Base-by-base conservation (phyloP, 1,140 invertebrate species). In the Belonocnema kinseyi region DNA sequence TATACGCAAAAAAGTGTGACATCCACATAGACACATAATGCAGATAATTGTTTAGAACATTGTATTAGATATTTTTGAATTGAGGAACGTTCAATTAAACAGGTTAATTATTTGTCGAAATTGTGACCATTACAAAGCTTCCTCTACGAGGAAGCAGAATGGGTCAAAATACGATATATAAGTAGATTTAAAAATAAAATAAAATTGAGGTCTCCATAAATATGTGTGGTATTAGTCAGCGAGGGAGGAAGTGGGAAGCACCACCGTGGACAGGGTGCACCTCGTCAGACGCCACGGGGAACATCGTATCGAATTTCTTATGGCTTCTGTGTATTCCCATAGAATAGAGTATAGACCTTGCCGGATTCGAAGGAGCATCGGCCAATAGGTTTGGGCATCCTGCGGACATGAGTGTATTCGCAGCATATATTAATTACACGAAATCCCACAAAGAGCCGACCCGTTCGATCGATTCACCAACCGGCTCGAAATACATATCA, bases 241-340 rank as follows among this genome's bases (percentile, higher is more conserved):
- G 78, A 86, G 86, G 85, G 85, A 92, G 90, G 90, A 92, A 92
- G 90, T 91, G 90, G 90, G 90, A 92, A 92, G 90, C 90, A 91
- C 90, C 88, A 90, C 85, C 85, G 85, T 83, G 84, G 85, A 84
- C 81, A 71, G 72, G 66, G 80, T 82, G 80, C 74, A 80, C 80
- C 83, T 79, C 81, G 82, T 80, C 86, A 86, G 86, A 88, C 86
- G 85, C 83, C 81, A 87, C 86, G 85, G 88, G 87, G 85, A 88
- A 89, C 80, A 46, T 75, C 78, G 79, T 91, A 91, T 91, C 88
- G 86, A 89, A 90, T 91, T 91, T 90, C 90, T 90, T 89, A 91
- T 90, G 90, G 90, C 90, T 91, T 91, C 90, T 91, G 89, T 87
- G 85, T 84, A 90, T 90, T 91, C 89, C 88, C 89, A 91, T 91